Percentiles rank a stretch among this genome's conserved stretches.
These are phyloP conservation scores for Sinocyclocheilus grahami DNA, from an alignment of 2,113 vertebrate genomes.

Conservation along the genomic window DNA sequence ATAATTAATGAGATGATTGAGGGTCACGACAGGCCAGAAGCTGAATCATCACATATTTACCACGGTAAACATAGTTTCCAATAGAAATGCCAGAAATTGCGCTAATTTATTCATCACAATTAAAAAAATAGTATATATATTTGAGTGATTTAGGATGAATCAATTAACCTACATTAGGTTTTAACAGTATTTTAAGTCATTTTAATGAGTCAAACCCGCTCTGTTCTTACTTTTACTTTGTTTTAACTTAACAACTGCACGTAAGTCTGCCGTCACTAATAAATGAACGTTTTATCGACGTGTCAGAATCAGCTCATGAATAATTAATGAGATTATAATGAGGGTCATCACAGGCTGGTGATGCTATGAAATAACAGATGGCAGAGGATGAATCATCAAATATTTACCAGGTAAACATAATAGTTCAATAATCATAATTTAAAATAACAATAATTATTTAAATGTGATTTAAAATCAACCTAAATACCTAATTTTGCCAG, in stretches of 20 bases:
- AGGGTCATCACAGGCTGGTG: too few species aligned
- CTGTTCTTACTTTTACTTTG: neutral
- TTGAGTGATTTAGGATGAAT: neutral
- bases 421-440: too few species aligned
- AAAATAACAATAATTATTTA: too few species aligned
- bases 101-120: neutral
- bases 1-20: slow-evolving; percentile 67
- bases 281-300: too few species aligned
- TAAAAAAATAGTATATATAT: too few species aligned
- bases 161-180: neutral
- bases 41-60: neutral
- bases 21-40: slow-evolving; percentile 55
- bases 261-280: too few species aligned
- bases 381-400: neutral
- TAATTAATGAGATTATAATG: too few species aligned
- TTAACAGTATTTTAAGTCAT: neutral
- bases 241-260: too few species aligned
- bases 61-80: neutral
- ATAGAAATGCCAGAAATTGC: neutral
- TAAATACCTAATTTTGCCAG: too few species aligned
- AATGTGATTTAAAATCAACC: neutral
- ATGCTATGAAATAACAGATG: neutral
- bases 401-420: neutral
- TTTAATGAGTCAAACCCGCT: neutral
- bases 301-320: too few species aligned